phyloP scores from a whole-genome alignment of 2,113 vertebrate genomes.

The Cyphomyrus discorhynchus region DNA sequence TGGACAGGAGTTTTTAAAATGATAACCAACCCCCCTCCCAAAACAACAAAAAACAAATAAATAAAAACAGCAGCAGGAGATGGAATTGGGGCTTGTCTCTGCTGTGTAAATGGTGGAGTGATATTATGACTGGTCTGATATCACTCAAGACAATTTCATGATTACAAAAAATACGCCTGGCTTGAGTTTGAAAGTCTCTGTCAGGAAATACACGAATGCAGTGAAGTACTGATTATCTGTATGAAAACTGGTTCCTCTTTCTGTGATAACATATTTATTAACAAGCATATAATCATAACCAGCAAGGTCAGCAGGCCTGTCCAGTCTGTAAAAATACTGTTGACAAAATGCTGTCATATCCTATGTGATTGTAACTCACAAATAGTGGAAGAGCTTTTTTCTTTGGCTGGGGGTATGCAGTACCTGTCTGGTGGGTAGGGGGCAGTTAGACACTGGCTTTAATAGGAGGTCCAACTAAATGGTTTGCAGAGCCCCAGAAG shows the following conservation, averaged over 20 bases:
- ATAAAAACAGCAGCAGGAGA: neutral
- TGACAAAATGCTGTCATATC: neutral
- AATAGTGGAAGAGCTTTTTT: neutral
- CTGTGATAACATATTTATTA: neutral
- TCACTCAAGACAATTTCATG: neutral
- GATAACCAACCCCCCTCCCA: neutral
- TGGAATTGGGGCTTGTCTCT: neutral
- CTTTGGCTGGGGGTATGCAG: neutral
- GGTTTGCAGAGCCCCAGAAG: neutral
- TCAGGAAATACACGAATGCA: neutral
- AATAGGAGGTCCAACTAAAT: neutral
- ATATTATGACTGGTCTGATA: neutral
- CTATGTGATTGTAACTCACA: neutral
- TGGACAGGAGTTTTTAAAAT: neutral
- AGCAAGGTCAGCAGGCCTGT: neutral
- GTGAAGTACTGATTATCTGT: neutral
- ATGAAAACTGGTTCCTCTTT: neutral
- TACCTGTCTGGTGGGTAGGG: neutral
- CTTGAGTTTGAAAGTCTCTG: neutral
- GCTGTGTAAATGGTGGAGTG: no score
- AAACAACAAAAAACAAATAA: neutral
- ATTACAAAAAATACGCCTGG: neutral
- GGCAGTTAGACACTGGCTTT: neutral
- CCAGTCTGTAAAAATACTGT: neutral
- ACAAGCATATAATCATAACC: neutral